Base-by-base conservation (phyloP, 2,113 vertebrate species). In the Lamprotornis superbus region DNA sequence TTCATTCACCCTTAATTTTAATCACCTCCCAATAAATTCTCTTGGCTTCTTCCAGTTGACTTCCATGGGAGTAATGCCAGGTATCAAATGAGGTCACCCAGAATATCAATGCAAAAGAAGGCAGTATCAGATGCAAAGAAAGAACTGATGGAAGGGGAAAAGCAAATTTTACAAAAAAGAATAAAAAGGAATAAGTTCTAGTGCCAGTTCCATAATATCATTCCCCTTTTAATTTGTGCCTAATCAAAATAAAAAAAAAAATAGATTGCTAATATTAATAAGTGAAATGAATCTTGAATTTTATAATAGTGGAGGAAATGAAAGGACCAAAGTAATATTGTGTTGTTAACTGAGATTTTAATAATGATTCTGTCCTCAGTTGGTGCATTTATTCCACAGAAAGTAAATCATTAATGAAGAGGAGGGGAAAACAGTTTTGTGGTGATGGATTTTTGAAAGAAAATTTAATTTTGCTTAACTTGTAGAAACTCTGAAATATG, bases 311-410 rank as follows among this genome's bases (percentile, higher is more conserved):
- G 65, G 89, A 95, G 92, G 93, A 94, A 97, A 95, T 92, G 57
- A 95, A 95, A 95, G 82, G 79, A 75, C 61, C 76, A 80, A 94
- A 96, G 94, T 96, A 96, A 96, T 94, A 96, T 87, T 93, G 94
- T 97, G 92, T 96, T 95, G 94, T 95, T 97, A 97, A 95, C 93
- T 84, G 95, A 97, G 95, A 97, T 96, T 95, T 96, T 94, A 96
- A 96, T 97, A 97, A 97, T 94, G 96, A 97, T 96, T 94, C 96
- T 96, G 86, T 94, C 84, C 92, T 96, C 92, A 87, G 71, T 88
- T 93, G 80, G 84, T 95, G 94, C 86, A 80, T 95, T 95, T 97
- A 40, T 91, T 90, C 83, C 71, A 81, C 52, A 75, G 93, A 93
- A 93, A 84, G 79, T 94, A 97, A 96, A 94, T 96, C 73, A 96